Percentiles rank a stretch among this genome's conserved stretches.
phyloP scores from a whole-genome alignment of 2,113 vertebrate genomes.

The Falcunculus frontatus region DNA sequence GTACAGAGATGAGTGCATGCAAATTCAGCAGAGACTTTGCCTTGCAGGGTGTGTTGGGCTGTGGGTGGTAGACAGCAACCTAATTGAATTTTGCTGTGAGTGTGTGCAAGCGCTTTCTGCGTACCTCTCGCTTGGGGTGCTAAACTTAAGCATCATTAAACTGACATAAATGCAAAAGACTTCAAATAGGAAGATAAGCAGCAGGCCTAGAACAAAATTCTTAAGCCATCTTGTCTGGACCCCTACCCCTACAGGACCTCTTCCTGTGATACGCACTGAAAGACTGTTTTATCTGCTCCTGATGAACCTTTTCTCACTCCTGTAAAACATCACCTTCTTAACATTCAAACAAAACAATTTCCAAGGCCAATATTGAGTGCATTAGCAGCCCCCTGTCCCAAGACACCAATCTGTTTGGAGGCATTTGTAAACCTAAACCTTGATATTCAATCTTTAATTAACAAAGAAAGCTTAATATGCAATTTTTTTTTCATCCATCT shows the following conservation, averaged over 20 bases:
- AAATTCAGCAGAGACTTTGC: neutral
- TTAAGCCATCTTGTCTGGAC: neutral
- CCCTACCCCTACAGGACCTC: neutral
- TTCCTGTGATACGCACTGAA: neutral
- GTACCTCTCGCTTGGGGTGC: neutral
- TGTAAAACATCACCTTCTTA: neutral
- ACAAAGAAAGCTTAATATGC: conserved; percentile 70
- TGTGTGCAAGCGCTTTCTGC: neutral
- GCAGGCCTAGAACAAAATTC: neutral
- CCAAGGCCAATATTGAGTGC: neutral
- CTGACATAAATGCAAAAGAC: neutral
- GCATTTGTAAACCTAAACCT: conserved; percentile 58
- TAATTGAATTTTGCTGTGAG: neutral
- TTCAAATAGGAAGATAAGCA: neutral
- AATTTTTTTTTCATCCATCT: conserved; percentile 50
- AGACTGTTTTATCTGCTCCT: neutral
- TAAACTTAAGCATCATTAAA: conserved; percentile 16
- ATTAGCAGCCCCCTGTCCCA: neutral
- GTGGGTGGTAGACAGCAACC: neutral
- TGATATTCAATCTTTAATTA: conserved; percentile 71
- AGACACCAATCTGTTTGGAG: conserved; percentile 7
- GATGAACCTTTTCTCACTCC: neutral
- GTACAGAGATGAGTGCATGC: neutral
- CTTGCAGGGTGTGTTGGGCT: neutral
- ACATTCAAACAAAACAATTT: neutral